phyloP scores from a whole-genome alignment of 2,888 invertebrate species.

The Andrena fulva region DNA sequence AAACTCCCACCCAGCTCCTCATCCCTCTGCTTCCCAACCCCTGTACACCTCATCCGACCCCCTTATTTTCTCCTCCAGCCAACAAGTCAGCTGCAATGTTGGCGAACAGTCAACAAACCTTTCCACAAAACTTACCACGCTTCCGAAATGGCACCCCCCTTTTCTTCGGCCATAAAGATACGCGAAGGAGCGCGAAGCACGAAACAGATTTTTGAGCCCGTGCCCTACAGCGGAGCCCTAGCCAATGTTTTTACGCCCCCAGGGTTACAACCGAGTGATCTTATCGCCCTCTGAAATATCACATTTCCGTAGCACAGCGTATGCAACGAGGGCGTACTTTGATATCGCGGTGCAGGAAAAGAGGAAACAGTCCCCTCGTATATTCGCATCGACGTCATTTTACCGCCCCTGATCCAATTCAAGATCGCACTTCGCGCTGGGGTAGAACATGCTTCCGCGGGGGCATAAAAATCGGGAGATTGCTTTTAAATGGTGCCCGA shows the following conservation, averaged over 20 bases:
- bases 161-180: background rate
- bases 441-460: slow-evolving; percentile 2
- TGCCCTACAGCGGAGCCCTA: slow-evolving; percentile 1
- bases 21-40: too few relatives aligned
- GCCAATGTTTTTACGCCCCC: slow-evolving; percentile 40
- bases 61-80: too few relatives aligned
- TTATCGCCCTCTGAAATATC: slow-evolving; percentile 39
- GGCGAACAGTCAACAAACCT: too few relatives aligned
- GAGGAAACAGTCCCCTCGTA: background rate
- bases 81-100: too few relatives aligned
- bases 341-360: slow-evolving; percentile 3
- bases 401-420: slow-evolving; percentile 2
- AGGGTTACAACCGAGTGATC: background rate
- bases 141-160: too few relatives aligned
- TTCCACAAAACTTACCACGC: too few relatives aligned
- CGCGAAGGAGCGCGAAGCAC: background rate
- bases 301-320: slow-evolving; percentile 25
- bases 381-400: slow-evolving; percentile 33
- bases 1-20: too few relatives aligned
- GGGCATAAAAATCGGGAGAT: background rate
- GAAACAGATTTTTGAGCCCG: background rate
- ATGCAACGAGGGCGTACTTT: background rate
- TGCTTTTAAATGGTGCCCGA: background rate
- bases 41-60: too few relatives aligned
- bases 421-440: background rate